A percentile compares a stretch with the other conserved stretches of the same genome.
Conservation (phyloP, 2,113 vertebrate genomes). For the Mugil cephalus region DNA sequence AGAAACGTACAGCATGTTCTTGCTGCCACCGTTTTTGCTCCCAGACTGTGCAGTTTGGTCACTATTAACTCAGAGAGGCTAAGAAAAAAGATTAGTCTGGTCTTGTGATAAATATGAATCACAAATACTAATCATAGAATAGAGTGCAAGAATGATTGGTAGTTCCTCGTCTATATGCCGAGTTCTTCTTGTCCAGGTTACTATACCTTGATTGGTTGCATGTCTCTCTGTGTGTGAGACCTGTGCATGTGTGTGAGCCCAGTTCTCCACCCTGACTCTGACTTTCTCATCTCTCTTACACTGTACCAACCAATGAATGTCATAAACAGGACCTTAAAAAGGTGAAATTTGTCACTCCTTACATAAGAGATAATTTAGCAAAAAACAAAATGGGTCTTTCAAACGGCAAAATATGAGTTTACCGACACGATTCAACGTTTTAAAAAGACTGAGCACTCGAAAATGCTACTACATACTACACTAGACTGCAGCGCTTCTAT, state of each 20-base stretch:
- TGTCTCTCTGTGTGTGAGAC: slow-evolving; percentile 23
- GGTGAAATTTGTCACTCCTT: slow-evolving; percentile 28
- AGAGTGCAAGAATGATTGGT: background rate
- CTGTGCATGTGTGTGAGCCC: slow-evolving; percentile 29
- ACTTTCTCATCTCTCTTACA: slow-evolving; percentile 14
- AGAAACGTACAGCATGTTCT: slow-evolving; percentile 70
- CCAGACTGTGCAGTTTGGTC: slow-evolving; percentile 44
- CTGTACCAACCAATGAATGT: slow-evolving; percentile 1
- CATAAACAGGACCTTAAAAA: slow-evolving; percentile 28
- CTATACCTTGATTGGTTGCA: background rate
- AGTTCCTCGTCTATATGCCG: background rate
- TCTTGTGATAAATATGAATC: background rate
- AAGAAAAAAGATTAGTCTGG: slow-evolving; percentile 17
- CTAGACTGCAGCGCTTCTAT: slow-evolving; percentile 12
- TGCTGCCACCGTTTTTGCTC: slow-evolving; percentile 51
- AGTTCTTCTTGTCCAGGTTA: background rate
- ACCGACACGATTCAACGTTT: background rate
- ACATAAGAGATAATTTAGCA: slow-evolving; percentile 32
- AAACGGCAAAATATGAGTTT: slow-evolving; percentile 1
- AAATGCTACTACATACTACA: slow-evolving; percentile 18
- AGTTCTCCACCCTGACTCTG: slow-evolving; percentile 29
- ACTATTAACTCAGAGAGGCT: background rate
- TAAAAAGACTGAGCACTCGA: background rate
- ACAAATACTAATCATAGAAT: background rate
- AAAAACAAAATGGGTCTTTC: slow-evolving; percentile 4